These are phyloP conservation scores for Phacellophora camtschatica DNA, from an alignment of 30 jellyfish, hydroid and myxozoan genomes.

Conservation along the genomic window DNA sequence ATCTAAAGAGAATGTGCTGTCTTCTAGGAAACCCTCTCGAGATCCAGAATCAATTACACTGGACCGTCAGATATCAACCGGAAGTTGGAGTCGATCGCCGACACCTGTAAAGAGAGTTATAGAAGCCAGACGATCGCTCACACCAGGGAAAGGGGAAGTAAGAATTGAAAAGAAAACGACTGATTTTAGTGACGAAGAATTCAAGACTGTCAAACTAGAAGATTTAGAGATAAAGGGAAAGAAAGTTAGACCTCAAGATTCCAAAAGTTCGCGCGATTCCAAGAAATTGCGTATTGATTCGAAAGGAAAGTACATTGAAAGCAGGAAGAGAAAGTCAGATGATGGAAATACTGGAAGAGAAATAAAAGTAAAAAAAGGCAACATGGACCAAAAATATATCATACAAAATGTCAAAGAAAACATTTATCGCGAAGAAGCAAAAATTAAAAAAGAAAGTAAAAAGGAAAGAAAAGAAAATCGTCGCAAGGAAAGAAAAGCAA, in stretches of 20 bases:
- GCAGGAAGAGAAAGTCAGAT: constrained; percentile 13
- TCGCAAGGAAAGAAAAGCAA: constrained; percentile 5
- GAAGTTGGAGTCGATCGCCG: constrained; percentile 67
- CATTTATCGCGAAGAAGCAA: neutral
- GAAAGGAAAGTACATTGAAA: neutral
- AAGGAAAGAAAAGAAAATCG: constrained; percentile 13
- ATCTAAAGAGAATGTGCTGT: neutral
- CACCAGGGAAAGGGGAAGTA: constrained; percentile 16
- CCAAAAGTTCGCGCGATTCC: constrained; percentile 9
- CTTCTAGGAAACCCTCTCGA: constrained; percentile 7
- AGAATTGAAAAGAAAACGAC: neutral
- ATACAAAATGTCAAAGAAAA: constrained; percentile 8
- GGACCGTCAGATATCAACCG: neutral
- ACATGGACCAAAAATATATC: neutral
- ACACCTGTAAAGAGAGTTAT: constrained; percentile 9
- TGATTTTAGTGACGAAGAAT: constrained; percentile 42
- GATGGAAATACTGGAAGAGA: neutral
- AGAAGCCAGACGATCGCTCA: constrained; percentile 59
- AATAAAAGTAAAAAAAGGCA: neutral
- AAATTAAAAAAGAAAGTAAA: neutral
- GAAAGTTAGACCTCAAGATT: neutral
- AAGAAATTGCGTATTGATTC: neutral
- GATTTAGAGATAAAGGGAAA: neutral
- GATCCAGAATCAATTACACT: neutral
- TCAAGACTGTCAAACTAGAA: constrained; percentile 21